Evolutionary conservation across 2,113 vertebrate species (phyloP), one percentile per base, ranked within the genome.

Genomic region (Gobius niger): DNA sequence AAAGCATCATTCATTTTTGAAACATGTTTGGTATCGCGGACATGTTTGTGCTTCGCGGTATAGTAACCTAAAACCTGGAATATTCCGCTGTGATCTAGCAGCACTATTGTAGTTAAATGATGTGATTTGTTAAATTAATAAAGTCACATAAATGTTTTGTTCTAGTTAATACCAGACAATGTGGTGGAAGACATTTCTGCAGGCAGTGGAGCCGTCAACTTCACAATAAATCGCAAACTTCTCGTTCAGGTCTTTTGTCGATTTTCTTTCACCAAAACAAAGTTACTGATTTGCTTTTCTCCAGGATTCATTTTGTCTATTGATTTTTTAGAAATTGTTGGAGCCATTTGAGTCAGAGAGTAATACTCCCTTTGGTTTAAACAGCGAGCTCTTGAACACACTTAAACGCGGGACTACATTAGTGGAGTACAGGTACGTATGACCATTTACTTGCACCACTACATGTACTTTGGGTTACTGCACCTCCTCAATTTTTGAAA

Each of bases 391-490:
- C 83, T 93, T 99, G 52, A 90, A 84, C 24, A 42, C 9, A 46
- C 78, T 93, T 11, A 85, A 89, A 3, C 92, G 71, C 74, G 89
- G 92, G 73, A 93, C 91, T 47, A 85, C 94, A 0, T 80, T 99
- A 70, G 88, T 99, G 68, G 98, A 99, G 77, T 99, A 94, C 79
- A 98, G 98, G 98, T 98, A 34, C 61, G 72, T 57, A 68, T 68
- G 12, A 1, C 47, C 4, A 63, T 54, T 10, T 66, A 49, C 47
- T 49, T 1, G 50, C 15, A 52, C 50, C 6, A 18, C 14, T 16
- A 9, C n/a, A 52, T 52, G 51, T 24, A 62, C 9, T 10, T 3
- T 7, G 2, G 18, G 3, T 57, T 54, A 57, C 24, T 40, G 7
- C 3, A 12, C 4, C 7, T 7, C 68, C n/a, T 42, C 7, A 16